These are phyloP conservation scores for Borostomias antarcticus DNA, from an alignment of 2,797 vertebrate species.

Conservation along the genomic window DNA sequence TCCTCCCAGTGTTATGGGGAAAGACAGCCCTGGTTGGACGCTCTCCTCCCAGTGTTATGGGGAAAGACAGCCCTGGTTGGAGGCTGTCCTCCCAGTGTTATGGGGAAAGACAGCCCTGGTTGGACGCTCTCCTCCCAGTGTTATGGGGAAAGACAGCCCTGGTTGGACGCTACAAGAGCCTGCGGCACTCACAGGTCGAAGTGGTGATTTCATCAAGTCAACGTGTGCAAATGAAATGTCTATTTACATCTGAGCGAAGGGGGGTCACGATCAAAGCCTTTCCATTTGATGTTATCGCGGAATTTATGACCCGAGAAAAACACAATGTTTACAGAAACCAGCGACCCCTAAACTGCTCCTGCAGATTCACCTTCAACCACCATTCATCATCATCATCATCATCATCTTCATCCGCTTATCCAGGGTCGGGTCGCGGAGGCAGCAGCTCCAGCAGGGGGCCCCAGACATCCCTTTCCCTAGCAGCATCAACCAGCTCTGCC, in stretches of 20 bases:
- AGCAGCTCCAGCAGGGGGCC: too few relatives aligned
- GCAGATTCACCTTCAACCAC: background rate
- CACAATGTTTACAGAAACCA: background rate
- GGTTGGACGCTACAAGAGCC: background rate
- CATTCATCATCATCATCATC: too few relatives aligned
- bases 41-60: background rate
- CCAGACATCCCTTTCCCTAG: too few relatives aligned
- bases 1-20: background rate
- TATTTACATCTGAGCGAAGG: constrained; percentile 5
- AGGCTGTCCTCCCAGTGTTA: background rate
- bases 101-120: background rate
- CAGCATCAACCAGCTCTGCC: too few relatives aligned
- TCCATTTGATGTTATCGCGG: constrained; percentile 6
- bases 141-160: background rate
- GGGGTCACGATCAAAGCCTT: constrained; percentile 10
- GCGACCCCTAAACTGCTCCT: background rate
- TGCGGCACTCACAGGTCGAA: background rate
- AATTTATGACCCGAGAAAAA: constrained; percentile 6
- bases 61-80: background rate
- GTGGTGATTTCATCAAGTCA: constrained; percentile 11
- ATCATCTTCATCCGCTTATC: too few relatives aligned
- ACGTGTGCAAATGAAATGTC: constrained; percentile 9
- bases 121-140: background rate
- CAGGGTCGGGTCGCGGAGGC: too few relatives aligned
- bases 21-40: background rate